Evolutionary conservation across 2,888 invertebrate species (phyloP).

Genomic region (Dasypogon diadema): DNA sequence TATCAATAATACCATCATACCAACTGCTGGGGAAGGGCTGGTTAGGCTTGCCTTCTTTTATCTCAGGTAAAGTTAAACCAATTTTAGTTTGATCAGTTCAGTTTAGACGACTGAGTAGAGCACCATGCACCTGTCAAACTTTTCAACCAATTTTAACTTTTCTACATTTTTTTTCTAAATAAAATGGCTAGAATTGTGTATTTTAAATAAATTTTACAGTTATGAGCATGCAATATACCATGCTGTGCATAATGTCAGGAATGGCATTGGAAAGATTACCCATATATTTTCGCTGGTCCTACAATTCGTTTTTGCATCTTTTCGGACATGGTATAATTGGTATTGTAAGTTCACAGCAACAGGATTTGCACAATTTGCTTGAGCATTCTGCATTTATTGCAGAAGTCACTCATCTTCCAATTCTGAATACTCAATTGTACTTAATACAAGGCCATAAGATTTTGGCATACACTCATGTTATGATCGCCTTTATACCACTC

Average conservation of each 20-base stretch:
- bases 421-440: not conserved
- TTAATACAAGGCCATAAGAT: not conserved
- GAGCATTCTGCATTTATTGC: conserved; percentile 4
- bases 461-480: not conserved
- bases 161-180: no score
- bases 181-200: no score
- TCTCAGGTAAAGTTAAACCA: no score
- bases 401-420: conserved; percentile 3
- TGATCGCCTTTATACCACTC: not conserved
- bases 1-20: no score
- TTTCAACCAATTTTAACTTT: no score
- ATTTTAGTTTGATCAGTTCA: no score
- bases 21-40: no score
- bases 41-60: no score
- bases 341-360: not conserved
- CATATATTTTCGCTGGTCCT: not conserved
- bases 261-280: not conserved
- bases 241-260: not conserved
- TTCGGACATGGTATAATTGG: not conserved
- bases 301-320: not conserved
- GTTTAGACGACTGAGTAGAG: no score
- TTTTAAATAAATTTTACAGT: no score
- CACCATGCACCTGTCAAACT: no score
- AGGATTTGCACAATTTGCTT: not conserved
- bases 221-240: not conserved